These are phyloP conservation scores for Orchesellides sinensis DNA, from an alignment of 2,888 invertebrate genomes.

Conservation along the genomic window DNA sequence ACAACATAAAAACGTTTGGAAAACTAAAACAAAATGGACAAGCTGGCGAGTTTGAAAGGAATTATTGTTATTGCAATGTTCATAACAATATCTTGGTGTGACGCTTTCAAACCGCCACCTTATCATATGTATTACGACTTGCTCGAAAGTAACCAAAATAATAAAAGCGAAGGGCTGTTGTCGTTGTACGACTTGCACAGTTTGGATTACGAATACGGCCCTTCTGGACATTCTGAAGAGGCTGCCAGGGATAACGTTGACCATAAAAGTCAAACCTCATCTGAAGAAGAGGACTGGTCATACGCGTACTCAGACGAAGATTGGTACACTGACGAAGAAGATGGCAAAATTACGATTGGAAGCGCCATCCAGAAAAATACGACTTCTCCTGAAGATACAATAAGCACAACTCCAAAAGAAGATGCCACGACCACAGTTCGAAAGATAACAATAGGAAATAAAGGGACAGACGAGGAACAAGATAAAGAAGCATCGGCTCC, in stretches of 20 bases:
- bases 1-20: no score
- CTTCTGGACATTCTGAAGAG: background rate
- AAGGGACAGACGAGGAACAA: background rate
- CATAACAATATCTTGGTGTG: background rate
- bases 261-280: no score
- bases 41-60: no score
- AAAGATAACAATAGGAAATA: no score
- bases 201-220: slow-evolving; percentile 2
- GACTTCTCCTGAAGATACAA: background rate
- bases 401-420: no score
- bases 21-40: no score
- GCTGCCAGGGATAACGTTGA: background rate
- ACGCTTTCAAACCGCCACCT: background rate
- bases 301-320: background rate
- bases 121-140: background rate
- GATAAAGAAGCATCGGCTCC: no score
- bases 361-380: background rate
- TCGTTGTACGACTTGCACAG: background rate
- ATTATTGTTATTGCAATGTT: background rate
- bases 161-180: background rate
- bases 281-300: background rate
- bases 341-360: background rate
- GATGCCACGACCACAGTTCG: background rate
- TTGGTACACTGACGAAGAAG: background rate
- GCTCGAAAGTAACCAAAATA: background rate